Conservation (phyloP, 1,140 invertebrate species). For the Aphaenogaster rudis region DNA sequence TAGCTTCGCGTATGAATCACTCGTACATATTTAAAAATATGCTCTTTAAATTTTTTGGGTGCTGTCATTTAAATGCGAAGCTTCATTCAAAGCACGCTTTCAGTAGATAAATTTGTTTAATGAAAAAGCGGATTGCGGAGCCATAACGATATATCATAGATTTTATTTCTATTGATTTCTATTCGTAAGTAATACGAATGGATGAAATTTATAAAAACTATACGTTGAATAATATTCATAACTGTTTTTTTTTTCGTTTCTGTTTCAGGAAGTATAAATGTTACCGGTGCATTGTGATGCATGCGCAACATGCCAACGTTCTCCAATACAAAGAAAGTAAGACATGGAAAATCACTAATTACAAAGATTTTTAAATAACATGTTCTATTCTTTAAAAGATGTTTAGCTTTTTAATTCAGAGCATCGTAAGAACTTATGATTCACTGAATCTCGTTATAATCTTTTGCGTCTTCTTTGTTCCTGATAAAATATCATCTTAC, state of each 20-base stretch:
- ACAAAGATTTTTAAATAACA: neutral
- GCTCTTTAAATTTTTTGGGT: slow-evolving; percentile 7
- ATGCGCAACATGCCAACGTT: slow-evolving; percentile 90
- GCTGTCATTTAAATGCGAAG: neutral
- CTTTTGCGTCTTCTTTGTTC: neutral
- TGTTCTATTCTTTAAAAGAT: neutral
- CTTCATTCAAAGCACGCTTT: neutral
- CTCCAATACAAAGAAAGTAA: slow-evolving; percentile 93
- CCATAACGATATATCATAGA: neutral
- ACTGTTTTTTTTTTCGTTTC: slow-evolving; percentile 42
- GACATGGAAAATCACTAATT: slow-evolving; percentile 70
- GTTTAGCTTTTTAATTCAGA: slow-evolving; percentile 11
- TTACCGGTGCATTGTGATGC: slow-evolving; percentile 90
- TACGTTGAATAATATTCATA: slow-evolving; percentile 10
- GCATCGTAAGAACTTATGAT: neutral
- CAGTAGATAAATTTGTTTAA: slow-evolving; percentile 10
- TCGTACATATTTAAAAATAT: neutral
- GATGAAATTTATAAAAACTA: neutral
- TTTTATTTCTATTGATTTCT: slow-evolving; percentile 38
- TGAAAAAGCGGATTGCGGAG: slow-evolving; percentile 18
- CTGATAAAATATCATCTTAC: slow-evolving; percentile 22
- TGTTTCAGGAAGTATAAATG: slow-evolving; percentile 87
- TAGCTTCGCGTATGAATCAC: neutral
- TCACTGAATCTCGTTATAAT: slow-evolving; percentile 24
- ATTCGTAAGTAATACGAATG: slow-evolving; percentile 12